Base-by-base conservation (phyloP, 1,140 invertebrate species). In the Centruroides vittatus region DNA sequence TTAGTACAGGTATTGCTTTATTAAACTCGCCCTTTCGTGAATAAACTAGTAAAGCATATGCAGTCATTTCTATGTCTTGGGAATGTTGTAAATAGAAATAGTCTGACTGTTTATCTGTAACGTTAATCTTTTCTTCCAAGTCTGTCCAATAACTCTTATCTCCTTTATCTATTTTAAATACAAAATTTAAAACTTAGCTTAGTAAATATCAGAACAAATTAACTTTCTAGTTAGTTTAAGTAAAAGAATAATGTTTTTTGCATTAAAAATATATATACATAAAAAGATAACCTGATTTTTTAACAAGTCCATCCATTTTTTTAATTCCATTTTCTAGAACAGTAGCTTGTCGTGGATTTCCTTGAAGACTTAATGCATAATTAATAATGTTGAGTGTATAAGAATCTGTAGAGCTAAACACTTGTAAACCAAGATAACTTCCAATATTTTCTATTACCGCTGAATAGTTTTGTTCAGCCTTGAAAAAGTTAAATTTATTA, bases 51-150 rank as follows among this genome's bases (percentile, higher is more conserved):
- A 80, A 73, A 0, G 82, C 88, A 75, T 94, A 96, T 1, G 89
- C 81, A 0, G 90, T 89, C 73, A 90, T 90, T 72, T 90, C 86
- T n/a, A 93, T 82, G 66, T 92, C 88, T 3, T 87, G 79, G 11
- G 86, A 85, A 52, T 83, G 80, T 5, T 85, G 81, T 51, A 82
- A 69, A 36, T 76, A 76, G 55, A 81, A 80, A 80, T 86, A 86
- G 34, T 64, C 67, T 0, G 88, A 86, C 70, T 86, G 82, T 62
- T 82, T 81, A 53, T 64, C 60, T 35, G 65, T 68, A 6, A 60
- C 61, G 52, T 65, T 65, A 11, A 65, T 57, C 52, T 61, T 56
- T 46, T 34, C 58, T 57, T 65, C 63, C 35, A 57, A 56, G 34
- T 60, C 59, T 34, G 55, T 60, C 63, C 63, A 65, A 47, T 58